phyloP scores from a whole-genome alignment of 2,888 invertebrate species.

The Melinopterus prodromus region DNA sequence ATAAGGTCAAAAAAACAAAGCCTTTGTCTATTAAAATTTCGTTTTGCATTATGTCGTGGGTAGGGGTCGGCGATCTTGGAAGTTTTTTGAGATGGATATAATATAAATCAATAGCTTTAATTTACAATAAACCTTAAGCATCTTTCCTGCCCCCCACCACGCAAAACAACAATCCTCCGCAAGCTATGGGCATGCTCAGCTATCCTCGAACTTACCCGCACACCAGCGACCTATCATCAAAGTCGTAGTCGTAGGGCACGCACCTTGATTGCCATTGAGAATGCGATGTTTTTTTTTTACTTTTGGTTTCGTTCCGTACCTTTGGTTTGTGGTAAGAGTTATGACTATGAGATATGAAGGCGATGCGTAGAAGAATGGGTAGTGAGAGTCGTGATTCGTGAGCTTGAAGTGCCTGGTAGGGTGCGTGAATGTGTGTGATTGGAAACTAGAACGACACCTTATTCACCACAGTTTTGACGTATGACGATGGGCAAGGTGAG shows the following conservation, averaged over 20 bases:
- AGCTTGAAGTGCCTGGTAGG: conserved; percentile 40
- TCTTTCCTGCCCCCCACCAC: background rate
- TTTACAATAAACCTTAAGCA: background rate
- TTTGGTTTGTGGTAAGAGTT: background rate
- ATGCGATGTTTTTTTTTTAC: background rate
- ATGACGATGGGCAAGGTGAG: conserved; percentile 97
- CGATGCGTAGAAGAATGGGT: conserved; percentile 7
- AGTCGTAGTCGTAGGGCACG: too few species aligned
- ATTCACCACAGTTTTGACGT: conserved; percentile 97
- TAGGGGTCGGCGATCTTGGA: too few species aligned
- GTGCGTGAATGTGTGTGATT: conserved; percentile 48
- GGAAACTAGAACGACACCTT: conserved; percentile 69
- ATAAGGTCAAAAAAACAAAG: too few species aligned
- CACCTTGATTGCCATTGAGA: background rate
- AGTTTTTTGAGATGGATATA: too few species aligned
- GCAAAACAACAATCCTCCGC: background rate
- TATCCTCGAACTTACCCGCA: background rate
- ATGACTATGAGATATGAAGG: too few species aligned
- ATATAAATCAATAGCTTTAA: too few species aligned
- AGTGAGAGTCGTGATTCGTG: background rate
- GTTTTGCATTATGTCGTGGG: too few species aligned
- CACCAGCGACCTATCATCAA: too few species aligned
- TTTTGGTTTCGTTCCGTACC: background rate
- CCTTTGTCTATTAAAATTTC: too few species aligned
- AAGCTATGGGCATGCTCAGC: background rate